Base-by-base conservation (phyloP, 1,140 invertebrate species). In the Anoplolepis gracilipes region DNA sequence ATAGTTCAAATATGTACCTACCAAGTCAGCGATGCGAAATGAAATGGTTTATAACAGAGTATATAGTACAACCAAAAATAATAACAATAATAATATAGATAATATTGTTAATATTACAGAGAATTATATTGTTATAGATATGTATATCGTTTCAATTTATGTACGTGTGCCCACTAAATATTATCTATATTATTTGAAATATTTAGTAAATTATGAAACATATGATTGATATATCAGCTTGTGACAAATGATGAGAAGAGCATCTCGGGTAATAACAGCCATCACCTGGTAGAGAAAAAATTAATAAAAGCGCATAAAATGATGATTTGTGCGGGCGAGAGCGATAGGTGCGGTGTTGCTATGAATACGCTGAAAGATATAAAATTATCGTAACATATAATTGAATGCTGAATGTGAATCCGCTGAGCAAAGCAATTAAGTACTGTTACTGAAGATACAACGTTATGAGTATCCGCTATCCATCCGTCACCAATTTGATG, bases 271-370 rank as follows among this genome's bases (percentile, higher is more conserved):
- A 61, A 33, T 84, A 62, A 76, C 85, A 55, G 67, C 90, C 91
- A 64, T 81, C 90, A 92, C 91, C 92, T 92, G 91, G 64, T 88
- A 70, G 64, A 72, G 36, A 49, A 90, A 87, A 53, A 73, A 64
- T 90, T 85, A 82, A 91, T 88, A 67, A 69, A 90, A 88, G 86
- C 77, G 42, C 72, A 39, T 62, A 61, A 72, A n/a, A 79, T n/a
- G 16, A 49, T 75, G 61, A 67, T 46, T 82, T 28, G 70, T 72
- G 65, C 36, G 49, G 64, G 64, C 33, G 67, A 82, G 55, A 82
- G 85, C 70, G 49, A 81, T 64, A 91, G 22, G 53, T 82, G 69
- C 69, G 62, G 28, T 77, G 78, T 84, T 13, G 85, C 85, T 87
- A 75, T n/a, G 22, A 81, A 57, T 90, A 77, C 79, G 89, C 91